Conservation (phyloP, 2,888 invertebrate species). For the Agrochola circellaris region DNA sequence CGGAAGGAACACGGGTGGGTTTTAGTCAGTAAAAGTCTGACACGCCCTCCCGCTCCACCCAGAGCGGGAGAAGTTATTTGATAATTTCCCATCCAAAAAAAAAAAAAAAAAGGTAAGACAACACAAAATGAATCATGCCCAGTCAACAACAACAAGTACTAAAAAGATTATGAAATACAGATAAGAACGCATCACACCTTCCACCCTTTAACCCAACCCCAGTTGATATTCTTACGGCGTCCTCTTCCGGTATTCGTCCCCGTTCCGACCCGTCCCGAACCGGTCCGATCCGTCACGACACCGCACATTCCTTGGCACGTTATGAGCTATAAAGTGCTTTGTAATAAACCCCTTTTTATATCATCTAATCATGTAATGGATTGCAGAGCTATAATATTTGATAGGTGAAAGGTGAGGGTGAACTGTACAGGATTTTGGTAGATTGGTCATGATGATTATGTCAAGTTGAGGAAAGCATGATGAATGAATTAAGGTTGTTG, state of each 20-base stretch:
- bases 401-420: constrained; percentile 29
- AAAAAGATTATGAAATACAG: not conserved
- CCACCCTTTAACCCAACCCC: constrained; percentile 28
- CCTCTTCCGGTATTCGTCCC: constrained; percentile 41
- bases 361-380: constrained; percentile 58
- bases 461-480: constrained; percentile 10
- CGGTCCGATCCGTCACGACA: constrained; percentile 44
- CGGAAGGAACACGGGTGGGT: too few relatives aligned
- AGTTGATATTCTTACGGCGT: constrained; percentile 52
- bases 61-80: too few relatives aligned
- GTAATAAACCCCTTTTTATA: constrained; percentile 64
- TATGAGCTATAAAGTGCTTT: constrained; percentile 59
- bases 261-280: constrained; percentile 15
- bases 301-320: constrained; percentile 40
- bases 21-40: too few relatives aligned
- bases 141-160: not conserved
- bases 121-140: not conserved
- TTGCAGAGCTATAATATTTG: constrained; percentile 50
- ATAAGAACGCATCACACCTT: constrained; percentile 17
- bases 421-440: constrained; percentile 4
- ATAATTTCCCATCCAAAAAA: too few relatives aligned
- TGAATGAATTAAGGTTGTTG: not conserved
- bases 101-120: too few relatives aligned
- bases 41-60: too few relatives aligned
- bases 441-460: constrained; percentile 16